These are phyloP conservation scores for Whitmania pigra DNA, from an alignment of 1,140 invertebrate genomes.

Conservation along the genomic window DNA sequence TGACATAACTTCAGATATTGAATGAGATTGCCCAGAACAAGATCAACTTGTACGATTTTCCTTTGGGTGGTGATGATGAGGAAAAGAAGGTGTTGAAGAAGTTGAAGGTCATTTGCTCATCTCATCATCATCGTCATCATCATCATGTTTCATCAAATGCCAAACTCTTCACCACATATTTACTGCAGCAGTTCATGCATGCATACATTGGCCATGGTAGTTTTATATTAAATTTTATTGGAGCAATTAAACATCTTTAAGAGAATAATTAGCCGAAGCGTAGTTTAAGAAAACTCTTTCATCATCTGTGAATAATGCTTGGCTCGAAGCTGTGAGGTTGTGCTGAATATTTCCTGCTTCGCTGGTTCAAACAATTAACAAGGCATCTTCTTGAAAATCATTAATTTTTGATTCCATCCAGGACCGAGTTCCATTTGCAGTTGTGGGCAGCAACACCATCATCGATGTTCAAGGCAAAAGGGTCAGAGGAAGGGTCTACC, in stretches of 20 bases:
- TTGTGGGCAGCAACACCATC: slow-evolving; percentile 84
- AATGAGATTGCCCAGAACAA: slow-evolving; percentile 93
- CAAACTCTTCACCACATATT: too few species aligned
- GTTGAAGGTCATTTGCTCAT: slow-evolving; percentile 31
- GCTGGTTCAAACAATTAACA: neutral
- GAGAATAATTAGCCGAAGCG: too few species aligned
- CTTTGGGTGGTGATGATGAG: slow-evolving; percentile 46
- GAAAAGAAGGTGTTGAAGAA: slow-evolving; percentile 40
- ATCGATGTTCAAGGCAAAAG: slow-evolving; percentile 58
- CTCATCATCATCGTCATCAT: neutral
- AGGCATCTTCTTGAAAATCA: neutral
- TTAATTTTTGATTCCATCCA: neutral
- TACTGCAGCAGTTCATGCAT: too few species aligned
- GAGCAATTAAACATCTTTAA: too few species aligned
- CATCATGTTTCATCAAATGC: too few species aligned
- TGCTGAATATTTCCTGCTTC: too few species aligned
- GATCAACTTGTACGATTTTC: slow-evolving; percentile 98
- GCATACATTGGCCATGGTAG: too few species aligned
- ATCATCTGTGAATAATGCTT: too few species aligned
- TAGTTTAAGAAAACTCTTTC: too few species aligned
- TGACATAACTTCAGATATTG: slow-evolving; percentile 55
- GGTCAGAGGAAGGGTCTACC: slow-evolving; percentile 68
- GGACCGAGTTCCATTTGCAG: slow-evolving; percentile 69
- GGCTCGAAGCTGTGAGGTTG: too few species aligned
- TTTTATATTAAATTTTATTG: too few species aligned